These are phyloP conservation scores for Coendou prehensilis DNA, from an alignment of 2,797 vertebrate genomes.

Conservation along the genomic window DNA sequence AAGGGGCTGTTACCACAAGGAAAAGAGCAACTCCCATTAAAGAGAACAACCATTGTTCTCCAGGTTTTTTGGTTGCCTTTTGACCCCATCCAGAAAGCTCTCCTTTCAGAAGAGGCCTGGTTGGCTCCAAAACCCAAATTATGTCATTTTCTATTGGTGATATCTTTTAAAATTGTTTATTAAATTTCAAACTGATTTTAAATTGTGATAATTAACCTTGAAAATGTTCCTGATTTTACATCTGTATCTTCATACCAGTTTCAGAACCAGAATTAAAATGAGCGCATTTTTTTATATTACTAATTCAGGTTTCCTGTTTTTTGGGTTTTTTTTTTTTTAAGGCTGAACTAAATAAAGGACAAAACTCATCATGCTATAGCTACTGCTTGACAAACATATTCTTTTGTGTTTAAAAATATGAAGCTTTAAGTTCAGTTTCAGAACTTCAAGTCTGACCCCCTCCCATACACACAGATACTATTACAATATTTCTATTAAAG, in stretches of 20 bases:
- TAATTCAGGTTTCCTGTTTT: neutral
- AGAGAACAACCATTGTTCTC: conserved; percentile 87
- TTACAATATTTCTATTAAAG: neutral
- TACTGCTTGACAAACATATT: conserved; percentile 13
- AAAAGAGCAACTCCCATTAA: neutral
- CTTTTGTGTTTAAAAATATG: neutral
- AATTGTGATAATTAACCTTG: neutral
- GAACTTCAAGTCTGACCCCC: conserved; percentile 49
- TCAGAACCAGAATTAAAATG: neutral
- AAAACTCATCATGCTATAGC: neutral
- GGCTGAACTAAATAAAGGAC: conserved; percentile 9
- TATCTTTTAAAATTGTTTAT: neutral
- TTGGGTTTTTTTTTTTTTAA: neutral
- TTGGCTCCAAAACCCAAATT: rapidly evolving
- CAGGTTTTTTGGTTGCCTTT: conserved; percentile 55
- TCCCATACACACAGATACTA: neutral
- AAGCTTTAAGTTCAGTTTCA: neutral
- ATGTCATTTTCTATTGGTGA: neutral
- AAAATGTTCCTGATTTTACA: neutral
- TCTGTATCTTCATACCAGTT: rapidly evolving
- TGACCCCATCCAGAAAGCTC: conserved; percentile 79
- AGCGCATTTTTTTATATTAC: rapidly evolving
- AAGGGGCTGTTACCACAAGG: conserved; percentile 9
- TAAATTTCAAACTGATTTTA: neutral
- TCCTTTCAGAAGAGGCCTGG: neutral